These are phyloP conservation scores for Hirundo rustica DNA, from an alignment of 2,797 vertebrate species.

Conservation along the genomic window DNA sequence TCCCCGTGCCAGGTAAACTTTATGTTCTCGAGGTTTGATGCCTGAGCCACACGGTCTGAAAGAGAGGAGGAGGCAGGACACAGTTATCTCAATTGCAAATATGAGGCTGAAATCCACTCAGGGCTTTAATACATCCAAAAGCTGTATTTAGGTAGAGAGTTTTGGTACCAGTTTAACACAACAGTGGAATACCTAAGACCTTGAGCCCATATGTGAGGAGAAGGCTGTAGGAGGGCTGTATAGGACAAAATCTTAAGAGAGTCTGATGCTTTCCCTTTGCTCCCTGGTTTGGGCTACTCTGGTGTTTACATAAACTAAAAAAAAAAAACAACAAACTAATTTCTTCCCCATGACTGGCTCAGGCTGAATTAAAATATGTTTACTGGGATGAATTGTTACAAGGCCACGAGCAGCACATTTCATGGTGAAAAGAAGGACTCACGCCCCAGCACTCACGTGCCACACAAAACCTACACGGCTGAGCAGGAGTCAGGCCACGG, in stretches of 20 bases:
- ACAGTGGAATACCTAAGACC: neutral
- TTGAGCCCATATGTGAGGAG: neutral
- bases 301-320: neutral
- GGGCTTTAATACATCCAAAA: constrained; percentile 56
- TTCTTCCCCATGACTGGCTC: neutral
- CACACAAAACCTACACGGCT: neutral
- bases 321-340: neutral
- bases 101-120: constrained; percentile 20
- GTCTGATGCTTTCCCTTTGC: neutral
- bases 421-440: neutral
- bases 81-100: constrained; percentile 71
- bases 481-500: neutral
- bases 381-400: neutral
- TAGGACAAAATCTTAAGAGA: neutral
- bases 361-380: neutral
- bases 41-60: constrained; percentile 80
- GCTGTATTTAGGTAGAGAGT: constrained; percentile 7
- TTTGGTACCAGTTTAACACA: constrained; percentile 15
- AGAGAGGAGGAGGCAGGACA: neutral
- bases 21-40: constrained; percentile 80
- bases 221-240: neutral
- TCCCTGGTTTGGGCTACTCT: neutral
- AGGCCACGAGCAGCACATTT: neutral
- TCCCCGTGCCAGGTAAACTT: constrained; percentile 88
- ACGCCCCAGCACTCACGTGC: neutral